Evolutionary conservation across 2,113 vertebrate species (phyloP).

Genomic region (Cygnus buccinator): DNA sequence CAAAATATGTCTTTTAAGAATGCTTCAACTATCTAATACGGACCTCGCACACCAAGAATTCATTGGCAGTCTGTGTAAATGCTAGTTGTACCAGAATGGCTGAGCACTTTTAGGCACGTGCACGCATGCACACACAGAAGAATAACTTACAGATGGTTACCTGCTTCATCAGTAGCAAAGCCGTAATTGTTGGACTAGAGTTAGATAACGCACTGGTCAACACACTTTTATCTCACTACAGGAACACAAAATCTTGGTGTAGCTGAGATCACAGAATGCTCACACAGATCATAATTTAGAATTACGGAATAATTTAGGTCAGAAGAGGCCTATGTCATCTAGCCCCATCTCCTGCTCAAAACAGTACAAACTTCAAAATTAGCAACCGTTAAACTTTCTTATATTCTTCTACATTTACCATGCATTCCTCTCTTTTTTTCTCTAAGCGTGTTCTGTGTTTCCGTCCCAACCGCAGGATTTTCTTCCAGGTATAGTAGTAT

Average conservation of each 20-base stretch:
- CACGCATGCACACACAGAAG: background rate
- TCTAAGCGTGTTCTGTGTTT: slow-evolving; percentile 78
- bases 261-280: background rate
- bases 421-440: slow-evolving; percentile 75
- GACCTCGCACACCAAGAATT: background rate
- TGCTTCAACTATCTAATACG: background rate
- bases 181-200: background rate
- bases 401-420: slow-evolving; percentile 69
- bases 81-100: background rate
- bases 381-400: background rate
- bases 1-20: background rate
- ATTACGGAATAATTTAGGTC: rapidly evolving
- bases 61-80: background rate
- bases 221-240: background rate
- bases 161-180: background rate
- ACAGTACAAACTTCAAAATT: background rate
- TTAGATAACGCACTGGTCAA: background rate
- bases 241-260: background rate
- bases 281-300: background rate
- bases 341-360: background rate
- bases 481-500: slow-evolving; percentile 96
- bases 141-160: background rate
- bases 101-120: background rate
- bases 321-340: background rate
- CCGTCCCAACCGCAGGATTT: slow-evolving; percentile 81